These are phyloP conservation scores for Petrolisthes manimaculis DNA, from an alignment of 2,888 invertebrate species.

Conservation along the genomic window DNA sequence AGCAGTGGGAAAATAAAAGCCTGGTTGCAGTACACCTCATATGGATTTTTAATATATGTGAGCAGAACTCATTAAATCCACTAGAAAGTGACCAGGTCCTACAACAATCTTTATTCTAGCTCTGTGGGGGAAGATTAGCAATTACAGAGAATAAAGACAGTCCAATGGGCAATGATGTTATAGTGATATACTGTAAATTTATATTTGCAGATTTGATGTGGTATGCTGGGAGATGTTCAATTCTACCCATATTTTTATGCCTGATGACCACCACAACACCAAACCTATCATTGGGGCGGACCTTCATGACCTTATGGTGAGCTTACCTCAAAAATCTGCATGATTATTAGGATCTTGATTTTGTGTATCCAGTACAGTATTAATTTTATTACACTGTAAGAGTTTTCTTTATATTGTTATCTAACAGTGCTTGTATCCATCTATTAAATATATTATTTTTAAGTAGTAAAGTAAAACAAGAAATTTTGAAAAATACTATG, in stretches of 20 bases:
- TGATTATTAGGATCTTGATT: no score
- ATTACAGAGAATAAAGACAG: not conserved
- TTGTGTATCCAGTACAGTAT: no score
- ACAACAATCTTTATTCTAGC: not conserved
- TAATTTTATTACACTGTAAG: no score
- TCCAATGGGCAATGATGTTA: not conserved
- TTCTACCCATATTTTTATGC: conserved; percentile 83
- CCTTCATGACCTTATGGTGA: conserved; percentile 78
- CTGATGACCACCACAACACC: conserved; percentile 82
- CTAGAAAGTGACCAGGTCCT: no score
- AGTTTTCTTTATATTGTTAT: no score
- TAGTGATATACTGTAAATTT: not conserved
- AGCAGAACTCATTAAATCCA: no score
- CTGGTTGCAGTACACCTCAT: no score
- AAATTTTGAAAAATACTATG: no score
- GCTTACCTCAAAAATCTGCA: not conserved
- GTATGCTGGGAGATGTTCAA: conserved; percentile 90
- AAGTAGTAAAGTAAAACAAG: no score
- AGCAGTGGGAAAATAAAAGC: no score
- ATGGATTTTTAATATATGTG: not conserved
- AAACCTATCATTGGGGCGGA: conserved; percentile 78
- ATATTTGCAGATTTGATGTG: conserved; percentile 80
- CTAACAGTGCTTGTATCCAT: no score
- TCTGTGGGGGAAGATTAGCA: not conserved
- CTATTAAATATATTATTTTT: no score